phyloP scores from a whole-genome alignment of 2,797 vertebrate genomes.

The Myiothlypis chrysogaster region DNA sequence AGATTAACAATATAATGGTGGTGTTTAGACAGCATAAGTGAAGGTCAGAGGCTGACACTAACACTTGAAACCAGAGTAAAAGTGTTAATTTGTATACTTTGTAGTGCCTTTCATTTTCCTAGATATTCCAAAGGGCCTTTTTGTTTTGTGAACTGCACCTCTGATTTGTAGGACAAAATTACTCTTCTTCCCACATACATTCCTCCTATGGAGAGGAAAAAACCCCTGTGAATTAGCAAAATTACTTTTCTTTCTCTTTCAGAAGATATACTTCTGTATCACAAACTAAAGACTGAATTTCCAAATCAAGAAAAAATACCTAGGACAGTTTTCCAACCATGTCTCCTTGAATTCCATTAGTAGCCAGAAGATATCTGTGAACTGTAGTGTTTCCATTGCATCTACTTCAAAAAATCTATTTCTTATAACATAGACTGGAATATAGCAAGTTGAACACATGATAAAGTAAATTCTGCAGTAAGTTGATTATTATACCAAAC shows the following conservation, averaged over 20 bases:
- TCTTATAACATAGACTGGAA: background rate
- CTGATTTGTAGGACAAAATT: background rate
- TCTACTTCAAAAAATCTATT: background rate
- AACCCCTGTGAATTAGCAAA: accelerated
- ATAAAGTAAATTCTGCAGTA: background rate
- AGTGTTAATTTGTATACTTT: background rate
- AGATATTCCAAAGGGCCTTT: background rate
- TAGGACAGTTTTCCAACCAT: background rate
- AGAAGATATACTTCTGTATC: background rate
- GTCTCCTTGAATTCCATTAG: background rate
- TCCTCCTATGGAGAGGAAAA: background rate
- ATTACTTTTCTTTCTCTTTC: background rate
- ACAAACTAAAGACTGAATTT: background rate
- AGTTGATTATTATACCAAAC: background rate
- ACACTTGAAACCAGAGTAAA: background rate
- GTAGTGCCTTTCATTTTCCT: background rate
- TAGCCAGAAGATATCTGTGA: background rate
- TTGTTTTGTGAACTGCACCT: background rate
- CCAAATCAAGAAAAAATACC: background rate
- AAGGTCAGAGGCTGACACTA: background rate
- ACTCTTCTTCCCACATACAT: background rate
- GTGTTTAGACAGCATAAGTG: background rate
- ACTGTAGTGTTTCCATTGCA: background rate
- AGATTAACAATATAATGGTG: background rate
- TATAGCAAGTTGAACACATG: background rate